A percentile compares a stretch with the other conserved stretches of the same genome.
phyloP scores from a whole-genome alignment of 2,113 vertebrate genomes.

The Gymnobelideus leadbeateri region DNA sequence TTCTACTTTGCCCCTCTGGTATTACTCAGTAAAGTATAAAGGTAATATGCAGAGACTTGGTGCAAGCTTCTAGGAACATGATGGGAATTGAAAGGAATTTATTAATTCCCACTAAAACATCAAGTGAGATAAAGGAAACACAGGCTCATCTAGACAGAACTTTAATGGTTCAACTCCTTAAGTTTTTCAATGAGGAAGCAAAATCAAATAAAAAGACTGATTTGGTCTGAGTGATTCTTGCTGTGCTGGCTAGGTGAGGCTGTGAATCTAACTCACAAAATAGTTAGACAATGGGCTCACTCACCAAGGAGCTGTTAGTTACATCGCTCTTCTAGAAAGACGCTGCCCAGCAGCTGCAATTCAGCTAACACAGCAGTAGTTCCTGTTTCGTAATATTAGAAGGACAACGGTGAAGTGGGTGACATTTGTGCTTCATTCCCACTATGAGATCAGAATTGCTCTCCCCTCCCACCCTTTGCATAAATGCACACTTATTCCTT shows the following conservation, averaged over 20 bases:
- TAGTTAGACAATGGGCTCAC: not conserved
- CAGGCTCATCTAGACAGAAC: not conserved
- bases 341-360: not conserved
- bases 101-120: not conserved
- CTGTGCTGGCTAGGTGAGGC: constrained; percentile 2
- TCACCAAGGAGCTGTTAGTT: not conserved
- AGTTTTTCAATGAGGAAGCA: not conserved
- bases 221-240: not conserved
- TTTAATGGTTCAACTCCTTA: not conserved
- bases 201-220: not conserved
- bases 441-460: not conserved
- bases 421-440: not conserved
- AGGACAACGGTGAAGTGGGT: not conserved
- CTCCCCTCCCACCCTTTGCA: not conserved
- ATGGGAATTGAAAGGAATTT: not conserved
- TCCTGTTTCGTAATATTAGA: not conserved
- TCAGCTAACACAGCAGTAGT: not conserved
- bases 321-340: not conserved
- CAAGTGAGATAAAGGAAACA: not conserved
- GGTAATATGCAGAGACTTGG: not conserved
- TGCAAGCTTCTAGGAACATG: not conserved
- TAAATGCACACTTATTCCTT: not conserved
- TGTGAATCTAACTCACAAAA: not conserved
- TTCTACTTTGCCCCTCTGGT: not conserved
- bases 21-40: not conserved